Evolutionary conservation across 2,797 vertebrate genomes (phyloP).

Genomic region (Peromyscus nudipes): DNA sequence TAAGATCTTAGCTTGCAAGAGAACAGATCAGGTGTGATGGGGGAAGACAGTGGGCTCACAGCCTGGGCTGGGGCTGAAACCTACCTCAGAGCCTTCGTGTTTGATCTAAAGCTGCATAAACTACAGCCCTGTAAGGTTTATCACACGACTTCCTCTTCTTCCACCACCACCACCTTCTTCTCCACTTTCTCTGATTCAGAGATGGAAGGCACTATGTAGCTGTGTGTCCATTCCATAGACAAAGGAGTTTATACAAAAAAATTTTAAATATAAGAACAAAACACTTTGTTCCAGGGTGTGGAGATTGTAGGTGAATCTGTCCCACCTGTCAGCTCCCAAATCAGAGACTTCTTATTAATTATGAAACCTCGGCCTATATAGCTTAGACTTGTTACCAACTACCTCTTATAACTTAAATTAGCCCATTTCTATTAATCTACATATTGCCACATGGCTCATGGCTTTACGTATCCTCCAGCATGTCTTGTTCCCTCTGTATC

Average conservation of each 20-base stretch:
- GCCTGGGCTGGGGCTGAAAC: rapidly evolving
- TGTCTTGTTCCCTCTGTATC: too few species aligned
- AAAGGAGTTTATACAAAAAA: background rate
- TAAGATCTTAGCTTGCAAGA: background rate
- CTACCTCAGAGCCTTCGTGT: rapidly evolving
- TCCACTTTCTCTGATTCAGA: background rate
- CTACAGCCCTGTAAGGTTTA: background rate
- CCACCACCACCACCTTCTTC: background rate
- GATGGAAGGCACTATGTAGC: background rate
- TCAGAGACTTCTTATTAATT: too few species aligned
- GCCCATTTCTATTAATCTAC: too few species aligned
- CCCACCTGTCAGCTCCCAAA: too few species aligned
- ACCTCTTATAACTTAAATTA: too few species aligned
- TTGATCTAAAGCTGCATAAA: rapidly evolving
- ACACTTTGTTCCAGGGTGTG: too few species aligned
- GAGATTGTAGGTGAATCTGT: too few species aligned
- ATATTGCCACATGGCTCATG: too few species aligned
- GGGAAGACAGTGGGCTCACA: rapidly evolving
- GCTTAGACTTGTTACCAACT: too few species aligned
- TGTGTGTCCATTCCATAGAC: rapidly evolving
- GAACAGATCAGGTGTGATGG: rapidly evolving
- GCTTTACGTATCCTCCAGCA: too few species aligned
- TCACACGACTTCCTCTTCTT: background rate
- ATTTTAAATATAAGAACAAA: background rate
- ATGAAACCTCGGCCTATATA: too few species aligned